Conservation (phyloP, 2,797 vertebrate species). For the Poeciliopsis presidionis region DNA sequence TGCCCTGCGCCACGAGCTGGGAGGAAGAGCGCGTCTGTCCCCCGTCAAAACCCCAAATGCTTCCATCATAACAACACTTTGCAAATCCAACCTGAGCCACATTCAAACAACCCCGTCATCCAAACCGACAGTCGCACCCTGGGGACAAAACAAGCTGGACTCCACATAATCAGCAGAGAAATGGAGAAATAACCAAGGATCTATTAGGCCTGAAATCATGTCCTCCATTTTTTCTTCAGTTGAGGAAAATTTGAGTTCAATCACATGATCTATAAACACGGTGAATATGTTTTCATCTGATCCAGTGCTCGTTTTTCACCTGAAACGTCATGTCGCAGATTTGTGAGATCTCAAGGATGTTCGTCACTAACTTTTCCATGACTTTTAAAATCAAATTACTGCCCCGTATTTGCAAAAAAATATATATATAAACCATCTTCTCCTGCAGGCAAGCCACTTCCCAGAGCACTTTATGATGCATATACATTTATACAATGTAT, state of each 20-base stretch:
- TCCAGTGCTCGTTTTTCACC: conserved; percentile 13
- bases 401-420: conserved; percentile 45
- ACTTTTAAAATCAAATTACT: conserved; percentile 13
- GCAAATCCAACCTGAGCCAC: conserved; percentile 49
- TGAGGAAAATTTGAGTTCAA: conserved; percentile 7
- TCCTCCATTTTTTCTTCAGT: conserved; percentile 24
- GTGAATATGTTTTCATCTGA: conserved; percentile 20
- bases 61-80: conserved; percentile 30
- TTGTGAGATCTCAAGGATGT: conserved; percentile 36
- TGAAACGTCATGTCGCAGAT: conserved; percentile 28
- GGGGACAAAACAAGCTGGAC: conserved; percentile 8
- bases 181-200: conserved; percentile 19
- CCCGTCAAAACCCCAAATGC: conserved; percentile 7
- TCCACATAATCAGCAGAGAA: not conserved
- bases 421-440: conserved; percentile 27
- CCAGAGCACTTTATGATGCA: conserved; percentile 71
- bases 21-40: conserved; percentile 30
- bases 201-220: conserved; percentile 35
- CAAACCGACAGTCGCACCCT: conserved; percentile 2
- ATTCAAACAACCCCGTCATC: conserved; percentile 36
- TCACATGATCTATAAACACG: not conserved
- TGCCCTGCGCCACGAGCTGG: conserved; percentile 37
- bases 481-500: conserved; percentile 73
- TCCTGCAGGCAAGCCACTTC: conserved; percentile 64
- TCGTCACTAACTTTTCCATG: conserved; percentile 36